Percentiles rank a stretch among this genome's conserved stretches.
Evolutionary conservation across 2,888 invertebrate species (phyloP).

Genomic region (Fabriciana adippe): DNA sequence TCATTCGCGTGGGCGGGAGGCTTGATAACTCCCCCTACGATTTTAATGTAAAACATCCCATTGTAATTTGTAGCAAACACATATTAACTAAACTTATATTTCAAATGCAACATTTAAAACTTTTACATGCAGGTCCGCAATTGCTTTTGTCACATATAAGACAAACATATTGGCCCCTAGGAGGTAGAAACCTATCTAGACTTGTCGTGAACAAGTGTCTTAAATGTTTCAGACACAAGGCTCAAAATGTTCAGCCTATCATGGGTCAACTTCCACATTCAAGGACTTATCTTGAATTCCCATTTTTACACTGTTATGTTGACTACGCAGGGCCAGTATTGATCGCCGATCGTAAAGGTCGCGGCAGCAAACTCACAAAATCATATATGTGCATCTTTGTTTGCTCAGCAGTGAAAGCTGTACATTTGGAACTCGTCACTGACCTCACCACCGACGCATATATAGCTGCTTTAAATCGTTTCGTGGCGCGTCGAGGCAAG

Average conservation of each 20-base stretch:
- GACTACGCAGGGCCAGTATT: constrained; percentile 5
- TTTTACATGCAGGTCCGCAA: constrained; percentile 12
- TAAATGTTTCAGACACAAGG: neutral
- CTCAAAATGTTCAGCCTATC: neutral
- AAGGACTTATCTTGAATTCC: neutral
- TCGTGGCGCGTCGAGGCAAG: too few species aligned
- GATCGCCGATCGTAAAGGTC: neutral
- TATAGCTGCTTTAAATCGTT: too few species aligned
- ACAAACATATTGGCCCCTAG: constrained; percentile 6
- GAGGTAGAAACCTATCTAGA: constrained; percentile 8
- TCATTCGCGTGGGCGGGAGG: too few species aligned
- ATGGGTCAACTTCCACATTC: neutral
- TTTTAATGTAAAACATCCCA: neutral
- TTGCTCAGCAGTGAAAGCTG: constrained; percentile 4
- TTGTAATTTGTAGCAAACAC: neutral
- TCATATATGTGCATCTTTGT: neutral
- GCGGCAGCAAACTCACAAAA: too few species aligned
- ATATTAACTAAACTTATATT: neutral
- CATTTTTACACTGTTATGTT: neutral
- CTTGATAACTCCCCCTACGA: too few species aligned
- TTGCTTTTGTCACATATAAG: neutral
- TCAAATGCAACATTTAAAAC: neutral
- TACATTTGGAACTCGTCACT: constrained; percentile 2
- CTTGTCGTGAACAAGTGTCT: neutral
- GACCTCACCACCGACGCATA: neutral